Percentiles rank a stretch among this genome's conserved stretches.
These are phyloP conservation scores for Microctonus brassicae DNA, from an alignment of 2,888 invertebrate species.

Conservation along the genomic window DNA sequence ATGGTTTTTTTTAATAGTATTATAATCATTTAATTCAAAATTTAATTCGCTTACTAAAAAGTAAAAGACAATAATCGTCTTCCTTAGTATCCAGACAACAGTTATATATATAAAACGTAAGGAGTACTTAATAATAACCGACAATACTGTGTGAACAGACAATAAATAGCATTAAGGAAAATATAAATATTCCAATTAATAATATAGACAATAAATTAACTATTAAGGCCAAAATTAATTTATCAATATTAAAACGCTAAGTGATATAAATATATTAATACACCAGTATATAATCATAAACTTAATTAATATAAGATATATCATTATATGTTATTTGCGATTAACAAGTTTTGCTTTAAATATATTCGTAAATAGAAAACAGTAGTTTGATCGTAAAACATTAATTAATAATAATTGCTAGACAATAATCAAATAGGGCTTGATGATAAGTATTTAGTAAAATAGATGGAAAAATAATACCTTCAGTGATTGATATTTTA, in stretches of 20 bases:
- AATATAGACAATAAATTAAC: conserved; percentile 63
- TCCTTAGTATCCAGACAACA: conserved; percentile 68
- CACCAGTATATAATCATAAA: too few species aligned
- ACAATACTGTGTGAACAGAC: conserved; percentile 69
- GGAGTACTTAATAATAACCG: conserved; percentile 61
- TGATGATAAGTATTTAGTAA: not conserved
- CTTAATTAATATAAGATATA: too few species aligned
- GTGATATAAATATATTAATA: not conserved
- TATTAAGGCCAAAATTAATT: conserved; percentile 44
- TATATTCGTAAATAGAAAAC: not conserved
- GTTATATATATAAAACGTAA: conserved; percentile 43
- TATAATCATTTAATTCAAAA: too few species aligned
- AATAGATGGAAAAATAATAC: not conserved
- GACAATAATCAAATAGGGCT: not conserved
- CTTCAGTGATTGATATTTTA: not conserved
- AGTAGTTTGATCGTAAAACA: not conserved
- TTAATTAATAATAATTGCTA: not conserved
- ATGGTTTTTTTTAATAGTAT: too few species aligned
- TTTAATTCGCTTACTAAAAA: conserved; percentile 11
- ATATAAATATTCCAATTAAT: conserved; percentile 58
- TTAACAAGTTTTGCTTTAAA: not conserved
- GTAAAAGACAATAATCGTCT: conserved; percentile 52
- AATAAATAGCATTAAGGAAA: conserved; percentile 66
- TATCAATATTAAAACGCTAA: not conserved
- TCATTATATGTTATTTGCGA: too few species aligned